Base-by-base conservation (phyloP, 1,140 invertebrate genomes). In the Drosophila subobscura region DNA sequence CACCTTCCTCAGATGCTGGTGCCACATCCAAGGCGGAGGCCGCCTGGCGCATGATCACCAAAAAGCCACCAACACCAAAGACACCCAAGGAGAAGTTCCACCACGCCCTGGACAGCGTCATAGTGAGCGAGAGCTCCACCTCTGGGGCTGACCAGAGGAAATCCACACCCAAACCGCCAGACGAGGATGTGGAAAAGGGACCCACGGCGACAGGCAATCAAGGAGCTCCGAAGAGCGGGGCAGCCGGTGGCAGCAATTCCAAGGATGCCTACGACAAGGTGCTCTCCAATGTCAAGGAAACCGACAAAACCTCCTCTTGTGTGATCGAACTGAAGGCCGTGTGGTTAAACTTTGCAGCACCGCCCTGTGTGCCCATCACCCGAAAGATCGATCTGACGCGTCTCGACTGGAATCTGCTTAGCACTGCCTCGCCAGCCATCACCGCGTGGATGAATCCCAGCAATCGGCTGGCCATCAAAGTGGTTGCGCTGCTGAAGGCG, bases 311-410 rank as follows among this genome's bases (percentile, higher is more conserved):
- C 0, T 96, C 96, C 0, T 96, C 96, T 0, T 96, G 96, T 79
- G 93, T 96, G 1, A 96, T 98, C 44, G 96, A 98, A 85, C 92
- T 99, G 4, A 96, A 96, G 90, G 95, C 96, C 0, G 96, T 98
- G 8, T 99, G 98, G 98, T 98, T 99, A 76, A 99, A 99, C 91
- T 99, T 99, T 93, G 98, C 98, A 16, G 98, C 98, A 0, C 98
- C 98, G 2, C 98, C 98, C 0, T 94, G 97, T 71, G 97, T 97
- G 12, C 97, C 98, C 0, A 98, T 98, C 37, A 98, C 97, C 0
- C 94, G 96, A 50, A 98, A 98, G 93, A 98, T 98, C 61, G 98
- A 99, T 91, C 98, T 97, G 85, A 99, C 97, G 0, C 94, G 96
- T 77, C 92, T 98, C 59, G 98, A 99, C 92, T 99, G 98, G 98